A percentile compares a stretch with the other conserved stretches of the same genome.
These are phyloP conservation scores for Bothrops jararaca DNA, from an alignment of 2,113 vertebrate genomes.

Conservation along the genomic window DNA sequence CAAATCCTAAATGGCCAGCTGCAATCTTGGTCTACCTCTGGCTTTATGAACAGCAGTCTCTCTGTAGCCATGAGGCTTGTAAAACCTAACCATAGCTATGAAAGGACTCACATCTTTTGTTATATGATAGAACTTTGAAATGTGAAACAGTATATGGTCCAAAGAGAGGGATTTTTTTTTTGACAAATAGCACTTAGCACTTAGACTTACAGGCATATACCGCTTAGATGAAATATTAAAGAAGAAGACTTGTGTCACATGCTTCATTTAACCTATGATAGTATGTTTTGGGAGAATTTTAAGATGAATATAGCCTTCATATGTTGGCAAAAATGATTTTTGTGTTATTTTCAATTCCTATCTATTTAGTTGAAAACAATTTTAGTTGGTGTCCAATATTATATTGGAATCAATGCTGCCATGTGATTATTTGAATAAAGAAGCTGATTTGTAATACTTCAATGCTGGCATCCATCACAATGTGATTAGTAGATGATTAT, in stretches of 20 bases:
- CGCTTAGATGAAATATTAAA: not conserved
- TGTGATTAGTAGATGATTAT: slow-evolving; percentile 20
- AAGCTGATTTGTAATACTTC: slow-evolving; percentile 36
- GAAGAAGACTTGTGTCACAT: not conserved
- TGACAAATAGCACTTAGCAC: not conserved
- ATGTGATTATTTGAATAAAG: slow-evolving; percentile 42
- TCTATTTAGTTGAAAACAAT: not conserved
- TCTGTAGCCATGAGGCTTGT: not conserved
- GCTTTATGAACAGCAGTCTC: not conserved
- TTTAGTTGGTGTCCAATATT: slow-evolving; percentile 23
- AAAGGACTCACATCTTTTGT: not conserved
- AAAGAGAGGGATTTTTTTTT: not conserved
- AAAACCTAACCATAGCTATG: not conserved
- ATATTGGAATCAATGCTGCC: slow-evolving; percentile 30
- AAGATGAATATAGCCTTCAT: slow-evolving; percentile 19
- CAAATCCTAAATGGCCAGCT: not conserved
- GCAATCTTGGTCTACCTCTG: not conserved
- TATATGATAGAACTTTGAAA: not conserved
- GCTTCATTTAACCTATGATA: not conserved
- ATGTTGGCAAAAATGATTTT: not conserved
- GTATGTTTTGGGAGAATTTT: slow-evolving; percentile 13
- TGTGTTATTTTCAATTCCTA: not conserved
- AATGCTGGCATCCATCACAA: slow-evolving; percentile 14
- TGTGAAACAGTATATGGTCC: not conserved
- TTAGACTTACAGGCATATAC: too few species aligned